These are phyloP conservation scores for Perognathus longimembris DNA, from an alignment of 2,113 vertebrate species.

Conservation along the genomic window DNA sequence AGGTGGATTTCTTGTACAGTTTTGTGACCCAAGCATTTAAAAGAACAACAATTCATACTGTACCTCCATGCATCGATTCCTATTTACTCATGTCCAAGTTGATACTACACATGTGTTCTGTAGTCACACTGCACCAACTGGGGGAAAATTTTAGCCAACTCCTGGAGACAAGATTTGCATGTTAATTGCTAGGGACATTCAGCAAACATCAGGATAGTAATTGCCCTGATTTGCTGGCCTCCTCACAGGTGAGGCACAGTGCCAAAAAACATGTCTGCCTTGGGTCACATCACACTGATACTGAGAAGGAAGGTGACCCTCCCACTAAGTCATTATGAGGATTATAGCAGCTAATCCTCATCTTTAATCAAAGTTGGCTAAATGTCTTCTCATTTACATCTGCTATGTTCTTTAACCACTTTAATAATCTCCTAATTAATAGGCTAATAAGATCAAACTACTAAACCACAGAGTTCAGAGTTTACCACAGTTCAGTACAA, in stretches of 20 bases:
- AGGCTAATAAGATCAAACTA: constrained; percentile 58
- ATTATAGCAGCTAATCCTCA: constrained; percentile 35
- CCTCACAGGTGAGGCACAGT: background rate
- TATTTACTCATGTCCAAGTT: background rate
- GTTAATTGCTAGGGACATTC: constrained; percentile 13
- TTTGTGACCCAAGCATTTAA: background rate
- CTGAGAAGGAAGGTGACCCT: background rate
- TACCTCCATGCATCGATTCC: background rate
- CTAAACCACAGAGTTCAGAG: constrained; percentile 36
- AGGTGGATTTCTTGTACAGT: background rate
- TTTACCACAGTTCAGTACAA: background rate
- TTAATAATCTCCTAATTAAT: constrained; percentile 63
- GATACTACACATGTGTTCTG: background rate
- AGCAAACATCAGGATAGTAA: constrained; percentile 51
- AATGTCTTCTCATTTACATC: constrained; percentile 48
- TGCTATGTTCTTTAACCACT: constrained; percentile 42
- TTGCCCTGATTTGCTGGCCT: background rate
- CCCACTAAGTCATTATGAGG: constrained; percentile 29
- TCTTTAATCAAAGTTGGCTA: constrained; percentile 20
- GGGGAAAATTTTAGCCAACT: background rate
- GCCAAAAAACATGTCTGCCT: background rate
- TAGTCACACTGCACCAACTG: background rate
- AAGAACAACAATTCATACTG: background rate
- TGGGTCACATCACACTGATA: background rate
- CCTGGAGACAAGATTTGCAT: background rate